Conservation (phyloP, 2,888 invertebrate species). For the Laothoe populi region DNA sequence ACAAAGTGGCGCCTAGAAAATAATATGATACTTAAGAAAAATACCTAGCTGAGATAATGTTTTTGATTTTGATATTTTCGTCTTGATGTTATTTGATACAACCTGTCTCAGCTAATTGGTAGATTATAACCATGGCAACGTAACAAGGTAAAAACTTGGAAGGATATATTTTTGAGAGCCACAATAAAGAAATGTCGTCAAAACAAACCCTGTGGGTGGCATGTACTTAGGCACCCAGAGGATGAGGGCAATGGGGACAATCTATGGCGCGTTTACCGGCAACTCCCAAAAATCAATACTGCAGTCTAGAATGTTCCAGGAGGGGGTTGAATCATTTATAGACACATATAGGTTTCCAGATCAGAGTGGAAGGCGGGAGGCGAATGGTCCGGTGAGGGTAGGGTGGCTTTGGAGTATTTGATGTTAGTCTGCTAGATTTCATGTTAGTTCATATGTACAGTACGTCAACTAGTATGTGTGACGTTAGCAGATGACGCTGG, state of each 20-base stretch:
- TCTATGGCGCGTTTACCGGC: not conserved
- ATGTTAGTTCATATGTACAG: not conserved
- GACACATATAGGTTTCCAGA: constrained; percentile 1
- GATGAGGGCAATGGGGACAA: not conserved
- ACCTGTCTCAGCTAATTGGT: not conserved
- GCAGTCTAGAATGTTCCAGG: constrained; percentile 10
- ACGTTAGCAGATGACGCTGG: not conserved
- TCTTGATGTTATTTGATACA: no score
- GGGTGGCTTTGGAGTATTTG: not conserved
- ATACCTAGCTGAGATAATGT: no score
- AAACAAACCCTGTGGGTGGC: not conserved
- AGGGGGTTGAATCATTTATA: not conserved
- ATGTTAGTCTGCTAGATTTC: not conserved
- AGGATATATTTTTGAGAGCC: not conserved
- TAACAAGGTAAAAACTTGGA: not conserved
- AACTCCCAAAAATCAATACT: constrained; percentile 4
- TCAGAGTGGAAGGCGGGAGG: not conserved
- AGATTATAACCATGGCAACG: constrained; percentile 12
- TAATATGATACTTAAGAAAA: no score
- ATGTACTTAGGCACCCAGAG: not conserved
- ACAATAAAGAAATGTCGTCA: not conserved
- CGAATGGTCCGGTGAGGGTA: not conserved
- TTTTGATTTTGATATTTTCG: no score
- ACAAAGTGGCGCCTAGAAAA: no score
- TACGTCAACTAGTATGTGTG: not conserved